phyloP scores from a whole-genome alignment of 2,113 vertebrate species.

The Microtus richardsoni region DNA sequence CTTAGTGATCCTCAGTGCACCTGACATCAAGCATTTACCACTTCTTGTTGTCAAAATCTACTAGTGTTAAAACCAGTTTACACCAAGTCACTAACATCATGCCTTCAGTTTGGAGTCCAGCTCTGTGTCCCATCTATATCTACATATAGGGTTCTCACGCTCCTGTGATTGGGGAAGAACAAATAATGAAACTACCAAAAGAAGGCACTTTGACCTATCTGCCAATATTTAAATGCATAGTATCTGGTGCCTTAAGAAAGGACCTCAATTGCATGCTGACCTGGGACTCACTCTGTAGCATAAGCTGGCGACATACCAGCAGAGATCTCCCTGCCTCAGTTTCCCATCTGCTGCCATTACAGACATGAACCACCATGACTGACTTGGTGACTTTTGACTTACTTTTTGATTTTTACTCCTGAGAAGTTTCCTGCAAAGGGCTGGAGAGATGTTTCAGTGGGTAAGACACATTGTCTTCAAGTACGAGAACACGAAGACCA shows the following conservation, averaged over 20 bases:
- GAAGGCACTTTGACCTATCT: not conserved
- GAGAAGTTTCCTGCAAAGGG: not conserved
- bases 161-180: not conserved
- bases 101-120: not conserved
- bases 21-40: not conserved
- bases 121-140: not conserved
- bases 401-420: not conserved
- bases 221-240: not conserved
- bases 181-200: not conserved
- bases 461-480: not conserved
- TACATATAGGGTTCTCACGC: not conserved
- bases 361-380: not conserved
- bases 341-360: not conserved
- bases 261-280: not conserved
- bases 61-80: not conserved
- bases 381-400: not conserved
- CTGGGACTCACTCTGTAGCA: not conserved
- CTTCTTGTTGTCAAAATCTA: not conserved
- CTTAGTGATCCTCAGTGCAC: not conserved
- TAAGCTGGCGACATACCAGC: not conserved
- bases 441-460: not conserved
- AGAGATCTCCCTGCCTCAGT: not conserved
- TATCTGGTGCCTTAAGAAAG: not conserved
- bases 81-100: not conserved
- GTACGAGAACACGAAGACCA: too few relatives aligned